Percentiles rank a stretch among this genome's conserved stretches.
Evolutionary conservation across 2,113 vertebrate genomes (phyloP).

Genomic region (Aspiorhynchus laticeps): DNA sequence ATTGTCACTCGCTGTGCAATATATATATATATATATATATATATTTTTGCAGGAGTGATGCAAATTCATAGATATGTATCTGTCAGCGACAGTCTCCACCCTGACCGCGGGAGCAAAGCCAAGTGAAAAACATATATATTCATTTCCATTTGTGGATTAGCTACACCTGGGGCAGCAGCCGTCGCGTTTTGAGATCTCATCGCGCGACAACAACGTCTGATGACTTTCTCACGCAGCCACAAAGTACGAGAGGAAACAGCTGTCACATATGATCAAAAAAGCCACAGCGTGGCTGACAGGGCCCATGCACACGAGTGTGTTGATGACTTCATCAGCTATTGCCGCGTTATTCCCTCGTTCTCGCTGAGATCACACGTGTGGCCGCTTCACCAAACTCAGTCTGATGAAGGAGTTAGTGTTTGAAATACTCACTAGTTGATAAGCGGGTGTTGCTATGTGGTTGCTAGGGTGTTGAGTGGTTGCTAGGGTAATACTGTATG

Average conservation of each 20-base stretch:
- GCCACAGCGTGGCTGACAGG: constrained; percentile 2
- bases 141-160: constrained; percentile 39
- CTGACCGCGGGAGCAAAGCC: constrained; percentile 20
- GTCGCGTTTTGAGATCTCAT: constrained; percentile 19
- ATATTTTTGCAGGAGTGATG: neutral
- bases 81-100: constrained; percentile 43
- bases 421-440: neutral
- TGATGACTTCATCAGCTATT: constrained; percentile 24
- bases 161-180: constrained; percentile 49
- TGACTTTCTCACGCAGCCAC: constrained; percentile 29
- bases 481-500: neutral
- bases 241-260: constrained; percentile 50
- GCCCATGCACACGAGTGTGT: neutral
- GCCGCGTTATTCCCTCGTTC: neutral
- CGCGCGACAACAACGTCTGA: constrained; percentile 29
- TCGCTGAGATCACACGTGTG: neutral
- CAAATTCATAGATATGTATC: constrained; percentile 59
- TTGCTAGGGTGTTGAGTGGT: neutral
- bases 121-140: constrained; percentile 39
- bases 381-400: neutral
- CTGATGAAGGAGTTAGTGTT: neutral
- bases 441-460: neutral
- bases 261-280: constrained; percentile 52
- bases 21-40: constrained; percentile 1
- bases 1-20: constrained; percentile 47